Percentiles rank a stretch among this genome's conserved stretches.
phyloP scores from a whole-genome alignment of 2,797 vertebrate genomes.

The Danio jaintianensis region DNA sequence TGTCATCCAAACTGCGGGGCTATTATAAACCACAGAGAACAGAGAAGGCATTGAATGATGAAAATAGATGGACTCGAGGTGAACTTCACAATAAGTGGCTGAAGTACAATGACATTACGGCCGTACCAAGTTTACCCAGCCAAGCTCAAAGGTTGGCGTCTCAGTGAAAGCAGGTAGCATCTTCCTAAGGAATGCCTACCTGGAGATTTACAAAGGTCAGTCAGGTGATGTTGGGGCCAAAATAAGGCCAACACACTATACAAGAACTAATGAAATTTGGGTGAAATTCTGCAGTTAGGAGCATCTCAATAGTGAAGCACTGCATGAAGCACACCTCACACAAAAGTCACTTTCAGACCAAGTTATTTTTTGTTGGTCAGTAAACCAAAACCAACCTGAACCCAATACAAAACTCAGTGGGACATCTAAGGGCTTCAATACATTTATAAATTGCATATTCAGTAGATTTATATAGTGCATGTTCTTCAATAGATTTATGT shows the following conservation, averaged over 20 bases:
- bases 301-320: too few species aligned
- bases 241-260: neutral
- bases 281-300: neutral
- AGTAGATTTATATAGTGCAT: too few species aligned
- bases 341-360: too few species aligned
- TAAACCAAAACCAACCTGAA: too few species aligned
- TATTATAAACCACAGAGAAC: constrained; percentile 55
- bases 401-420: too few species aligned
- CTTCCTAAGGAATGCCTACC: constrained; percentile 58
- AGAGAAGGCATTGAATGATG: constrained; percentile 55
- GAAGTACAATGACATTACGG: constrained; percentile 41
- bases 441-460: too few species aligned
- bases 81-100: constrained; percentile 54
- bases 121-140: constrained; percentile 31
- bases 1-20: constrained; percentile 46
- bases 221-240: constrained; percentile 1
- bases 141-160: constrained; percentile 49
- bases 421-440: too few species aligned
- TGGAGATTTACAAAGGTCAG: constrained; percentile 48
- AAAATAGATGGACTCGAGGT: constrained; percentile 58
- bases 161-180: constrained; percentile 54
- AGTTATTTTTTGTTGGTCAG: too few species aligned
- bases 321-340: too few species aligned
- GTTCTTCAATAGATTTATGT: too few species aligned
- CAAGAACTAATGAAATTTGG: neutral